These are phyloP conservation scores for Choreutis nemorana DNA, from an alignment of 2,888 invertebrate genomes.

Conservation along the genomic window DNA sequence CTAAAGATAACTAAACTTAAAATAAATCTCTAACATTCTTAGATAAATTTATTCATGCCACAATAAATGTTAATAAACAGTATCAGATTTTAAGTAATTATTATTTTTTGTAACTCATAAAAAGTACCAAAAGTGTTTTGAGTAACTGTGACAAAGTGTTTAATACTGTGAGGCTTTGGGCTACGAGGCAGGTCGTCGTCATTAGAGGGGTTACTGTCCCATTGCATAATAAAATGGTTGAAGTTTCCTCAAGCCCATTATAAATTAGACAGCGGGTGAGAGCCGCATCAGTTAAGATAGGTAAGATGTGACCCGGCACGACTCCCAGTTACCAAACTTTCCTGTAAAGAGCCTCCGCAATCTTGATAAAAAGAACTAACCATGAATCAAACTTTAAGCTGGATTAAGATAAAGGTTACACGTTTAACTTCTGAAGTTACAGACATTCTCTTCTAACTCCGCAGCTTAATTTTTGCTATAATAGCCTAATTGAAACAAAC, in stretches of 20 bases:
- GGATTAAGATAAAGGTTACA: slow-evolving; percentile 40
- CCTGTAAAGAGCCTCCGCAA: slow-evolving; percentile 47
- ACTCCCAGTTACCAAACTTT: slow-evolving; percentile 53
- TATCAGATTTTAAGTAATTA: too few relatives aligned
- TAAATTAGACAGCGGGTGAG: slow-evolving; percentile 64
- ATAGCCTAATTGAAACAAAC: slow-evolving; percentile 12
- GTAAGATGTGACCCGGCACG: slow-evolving; percentile 62
- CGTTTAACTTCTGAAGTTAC: slow-evolving; percentile 31
- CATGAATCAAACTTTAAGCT: slow-evolving; percentile 54
- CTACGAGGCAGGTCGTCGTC: slow-evolving; percentile 55
- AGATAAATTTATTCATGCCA: too few relatives aligned
- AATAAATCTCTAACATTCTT: too few relatives aligned
- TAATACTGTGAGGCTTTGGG: too few relatives aligned
- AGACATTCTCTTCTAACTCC: slow-evolving; percentile 17
- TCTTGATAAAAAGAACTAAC: slow-evolving; percentile 63
- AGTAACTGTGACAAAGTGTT: too few relatives aligned
- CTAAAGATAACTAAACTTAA: slow-evolving; percentile 14
- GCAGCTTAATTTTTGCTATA: slow-evolving; percentile 13
- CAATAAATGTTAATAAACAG: too few relatives aligned
- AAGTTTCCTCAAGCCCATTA: slow-evolving; percentile 67
- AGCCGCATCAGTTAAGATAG: slow-evolving; percentile 65
- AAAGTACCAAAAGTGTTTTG: too few relatives aligned
- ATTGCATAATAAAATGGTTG: slow-evolving; percentile 66
- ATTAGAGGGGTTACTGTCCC: slow-evolving; percentile 63
- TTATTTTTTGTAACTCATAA: too few relatives aligned